A percentile compares a stretch with the other conserved stretches of the same genome.
phyloP scores from a whole-genome alignment of 2,113 vertebrate genomes.

The Podarcis muralis region DNA sequence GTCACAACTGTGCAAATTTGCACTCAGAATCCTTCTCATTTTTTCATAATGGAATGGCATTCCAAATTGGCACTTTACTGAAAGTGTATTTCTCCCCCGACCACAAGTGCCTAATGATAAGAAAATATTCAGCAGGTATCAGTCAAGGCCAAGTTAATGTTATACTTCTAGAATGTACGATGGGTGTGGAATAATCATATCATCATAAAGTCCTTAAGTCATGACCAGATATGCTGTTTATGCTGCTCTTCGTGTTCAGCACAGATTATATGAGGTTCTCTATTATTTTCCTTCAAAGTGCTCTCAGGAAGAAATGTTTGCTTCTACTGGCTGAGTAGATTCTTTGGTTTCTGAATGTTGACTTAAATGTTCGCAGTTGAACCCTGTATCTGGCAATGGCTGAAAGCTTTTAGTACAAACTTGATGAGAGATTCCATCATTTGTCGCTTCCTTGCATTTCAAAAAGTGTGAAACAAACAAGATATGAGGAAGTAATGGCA shows the following conservation, averaged over 20 bases:
- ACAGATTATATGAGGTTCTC: not conserved
- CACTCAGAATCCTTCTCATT: not conserved
- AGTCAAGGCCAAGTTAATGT: not conserved
- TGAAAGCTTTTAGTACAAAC: not conserved
- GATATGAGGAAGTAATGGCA: not conserved
- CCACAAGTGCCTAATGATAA: not conserved
- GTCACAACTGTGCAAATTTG: too few species aligned
- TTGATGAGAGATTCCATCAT: not conserved
- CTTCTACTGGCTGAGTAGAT: not conserved
- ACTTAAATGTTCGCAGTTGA: not conserved
- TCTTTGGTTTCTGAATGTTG: not conserved
- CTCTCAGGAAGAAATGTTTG: not conserved
- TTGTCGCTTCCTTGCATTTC: not conserved
- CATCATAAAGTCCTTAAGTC: not conserved
- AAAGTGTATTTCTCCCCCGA: not conserved
- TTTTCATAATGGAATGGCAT: not conserved
- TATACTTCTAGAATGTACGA: not conserved
- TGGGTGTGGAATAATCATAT: not conserved
- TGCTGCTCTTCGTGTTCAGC: not conserved
- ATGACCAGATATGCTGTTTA: not conserved
- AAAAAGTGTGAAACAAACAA: not conserved
- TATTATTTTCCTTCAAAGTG: not conserved
- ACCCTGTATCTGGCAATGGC: not conserved
- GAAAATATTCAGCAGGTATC: not conserved
- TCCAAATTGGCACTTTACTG: not conserved